Conservation (phyloP, 2,797 vertebrate species). For the Hafferia zeledoni region DNA sequence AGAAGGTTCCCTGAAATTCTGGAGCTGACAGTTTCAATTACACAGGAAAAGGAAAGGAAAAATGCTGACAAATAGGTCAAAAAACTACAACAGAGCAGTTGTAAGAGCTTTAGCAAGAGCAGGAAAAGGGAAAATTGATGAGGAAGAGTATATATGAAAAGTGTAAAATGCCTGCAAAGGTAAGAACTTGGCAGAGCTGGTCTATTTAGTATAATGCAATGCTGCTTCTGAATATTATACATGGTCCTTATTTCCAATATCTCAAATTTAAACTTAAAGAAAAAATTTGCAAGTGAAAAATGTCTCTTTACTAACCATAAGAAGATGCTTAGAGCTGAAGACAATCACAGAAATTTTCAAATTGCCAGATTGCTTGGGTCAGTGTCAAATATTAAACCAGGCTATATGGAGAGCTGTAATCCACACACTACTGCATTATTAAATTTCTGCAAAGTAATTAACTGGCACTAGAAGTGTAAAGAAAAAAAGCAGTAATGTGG, state of each 20-base stretch:
- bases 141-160: background rate
- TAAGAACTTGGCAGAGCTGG: background rate
- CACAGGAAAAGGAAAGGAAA: background rate
- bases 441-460: slow-evolving; percentile 44
- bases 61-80: slow-evolving; percentile 14
- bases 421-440: background rate
- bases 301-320: background rate
- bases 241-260: background rate
- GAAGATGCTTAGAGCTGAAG: background rate
- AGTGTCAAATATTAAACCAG: background rate
- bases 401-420: background rate
- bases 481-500: slow-evolving; percentile 34
- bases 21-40: slow-evolving; percentile 37
- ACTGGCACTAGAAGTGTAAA: slow-evolving; percentile 16
- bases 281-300: background rate
- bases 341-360: background rate
- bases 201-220: background rate
- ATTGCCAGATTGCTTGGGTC: background rate
- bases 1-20: slow-evolving; percentile 27
- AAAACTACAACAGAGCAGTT: background rate
- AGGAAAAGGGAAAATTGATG: background rate
- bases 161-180: background rate
- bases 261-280: background rate
- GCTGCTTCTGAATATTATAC: background rate
- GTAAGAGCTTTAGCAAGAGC: background rate